Base-by-base conservation (phyloP, 1,140 invertebrate genomes). In the Palaemon carinicauda region DNA sequence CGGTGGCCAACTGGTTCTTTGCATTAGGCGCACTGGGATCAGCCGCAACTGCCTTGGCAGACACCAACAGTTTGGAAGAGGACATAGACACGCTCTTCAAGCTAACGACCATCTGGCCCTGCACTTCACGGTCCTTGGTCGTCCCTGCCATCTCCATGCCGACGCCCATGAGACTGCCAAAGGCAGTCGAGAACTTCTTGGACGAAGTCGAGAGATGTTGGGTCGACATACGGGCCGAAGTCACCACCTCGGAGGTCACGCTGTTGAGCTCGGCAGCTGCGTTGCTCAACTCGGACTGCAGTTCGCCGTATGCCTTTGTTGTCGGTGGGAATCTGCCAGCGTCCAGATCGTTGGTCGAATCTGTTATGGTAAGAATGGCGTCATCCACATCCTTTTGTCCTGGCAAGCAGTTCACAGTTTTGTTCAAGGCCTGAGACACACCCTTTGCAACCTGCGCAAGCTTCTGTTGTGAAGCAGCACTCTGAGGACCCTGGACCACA, bases 351-450 rank as follows among this genome's bases (percentile, higher is more conserved):
- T 95, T 94, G 54, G 95, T 94, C 52, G 95, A 95, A 88, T 95
- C 94, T 77, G 94, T 95, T 79, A 99, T 97, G 84, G 94, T 94
- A 86, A 94, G 93, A 89, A 98, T 95, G 0, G 96, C 96, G 17
- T 95, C 93, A 90, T 98, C 97, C 3, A 99, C 95, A 90, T 98
- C 97, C 89, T 95, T 94, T 90, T 98, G 97, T 0, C 97, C 96
- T 10, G 97, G 97, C 54, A 98, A 93, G 90, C 95, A 96, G 87
- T 95, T 95, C 7, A 98, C 94, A 89, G 93, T 93, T 87, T 91
- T 92, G 87, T 93, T 93, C 1, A 94, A 90, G 27, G 93, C 92
- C 60, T 89, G 88, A n/a, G 94, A 93, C 1, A 95, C 94, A 81
- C 94, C 93, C 90, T 95, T 94, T 15, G 94, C 89, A 19, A 89